Evolutionary conservation across 2,113 vertebrate species (phyloP).

Genomic region (Pteropus alecto): DNA sequence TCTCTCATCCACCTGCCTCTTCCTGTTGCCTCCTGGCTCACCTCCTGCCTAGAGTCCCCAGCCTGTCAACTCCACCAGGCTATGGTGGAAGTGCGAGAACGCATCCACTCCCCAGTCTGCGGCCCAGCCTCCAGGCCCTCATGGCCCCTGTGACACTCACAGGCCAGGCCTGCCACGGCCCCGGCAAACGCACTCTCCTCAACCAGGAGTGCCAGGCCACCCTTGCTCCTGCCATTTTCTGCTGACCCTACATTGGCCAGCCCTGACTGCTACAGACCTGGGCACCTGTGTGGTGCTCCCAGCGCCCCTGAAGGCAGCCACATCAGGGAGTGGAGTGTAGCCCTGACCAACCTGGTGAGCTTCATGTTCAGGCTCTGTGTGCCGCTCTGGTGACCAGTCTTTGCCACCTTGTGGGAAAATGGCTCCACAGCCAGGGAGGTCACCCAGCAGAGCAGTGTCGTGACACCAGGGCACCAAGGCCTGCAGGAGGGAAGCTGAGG

Average conservation of each 20-base stretch:
- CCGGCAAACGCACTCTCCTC: accelerated
- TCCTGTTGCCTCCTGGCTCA: not conserved
- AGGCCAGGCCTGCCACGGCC: not conserved
- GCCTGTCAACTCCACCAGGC: not conserved
- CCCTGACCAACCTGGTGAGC: not conserved
- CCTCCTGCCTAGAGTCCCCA: not conserved
- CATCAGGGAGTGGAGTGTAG: accelerated
- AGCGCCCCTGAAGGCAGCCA: not conserved
- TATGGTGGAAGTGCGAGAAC: not conserved
- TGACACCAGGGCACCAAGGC: not conserved
- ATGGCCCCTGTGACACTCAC: not conserved
- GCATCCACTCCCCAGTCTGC: not conserved
- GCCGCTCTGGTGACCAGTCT: not conserved
- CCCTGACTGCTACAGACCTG: not conserved
- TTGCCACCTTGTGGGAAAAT: accelerated
- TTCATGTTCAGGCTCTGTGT: not conserved
- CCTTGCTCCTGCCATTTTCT: not conserved
- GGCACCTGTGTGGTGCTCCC: not conserved
- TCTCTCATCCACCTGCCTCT: not conserved
- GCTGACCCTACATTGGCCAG: not conserved
- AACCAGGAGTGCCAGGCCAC: not conserved
- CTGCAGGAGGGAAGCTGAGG: not conserved
- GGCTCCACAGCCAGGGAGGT: too few species aligned
- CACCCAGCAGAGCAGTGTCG: not conserved
- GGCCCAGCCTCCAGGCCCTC: not conserved